Conservation (phyloP, 2,888 invertebrate genomes). For the Strigamia maritima region DNA sequence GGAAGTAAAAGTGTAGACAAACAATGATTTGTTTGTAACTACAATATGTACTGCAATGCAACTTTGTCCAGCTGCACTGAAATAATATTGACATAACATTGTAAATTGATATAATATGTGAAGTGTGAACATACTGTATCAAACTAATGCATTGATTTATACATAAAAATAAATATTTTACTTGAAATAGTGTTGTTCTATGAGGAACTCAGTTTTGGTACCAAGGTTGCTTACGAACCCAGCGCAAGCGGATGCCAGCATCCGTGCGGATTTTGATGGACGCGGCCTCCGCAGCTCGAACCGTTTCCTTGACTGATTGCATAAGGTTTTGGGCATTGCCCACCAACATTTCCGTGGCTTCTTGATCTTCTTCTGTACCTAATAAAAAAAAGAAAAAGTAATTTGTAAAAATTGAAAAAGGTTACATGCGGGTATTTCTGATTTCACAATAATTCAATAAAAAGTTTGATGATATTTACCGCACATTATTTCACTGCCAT, state of each 20-base stretch:
- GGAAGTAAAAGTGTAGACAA: too few relatives aligned
- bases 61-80: too few relatives aligned
- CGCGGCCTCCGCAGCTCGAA: slow-evolving; percentile 96
- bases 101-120: too few relatives aligned
- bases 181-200: too few relatives aligned
- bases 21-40: too few relatives aligned
- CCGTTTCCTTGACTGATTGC: slow-evolving; percentile 99
- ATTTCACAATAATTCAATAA: too few relatives aligned
- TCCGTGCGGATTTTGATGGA: slow-evolving; percentile 97
- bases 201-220: slow-evolving; percentile 77
- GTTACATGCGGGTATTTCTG: too few relatives aligned
- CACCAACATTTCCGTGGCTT: slow-evolving; percentile 99
- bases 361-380: slow-evolving; percentile 98
- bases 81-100: too few relatives aligned
- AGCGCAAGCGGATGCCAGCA: slow-evolving; percentile 85
- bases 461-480: slow-evolving; percentile 57
- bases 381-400: neutral
- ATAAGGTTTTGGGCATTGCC: slow-evolving; percentile 99
- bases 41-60: too few relatives aligned
- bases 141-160: too few relatives aligned
- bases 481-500: slow-evolving; percentile 59
- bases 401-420: neutral
- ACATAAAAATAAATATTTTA: too few relatives aligned
- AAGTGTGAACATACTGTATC: too few relatives aligned
- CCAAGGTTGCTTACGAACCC: slow-evolving; percentile 96